phyloP scores from a whole-genome alignment of 2,113 vertebrate genomes.

The Pyxicephalus adspersus region DNA sequence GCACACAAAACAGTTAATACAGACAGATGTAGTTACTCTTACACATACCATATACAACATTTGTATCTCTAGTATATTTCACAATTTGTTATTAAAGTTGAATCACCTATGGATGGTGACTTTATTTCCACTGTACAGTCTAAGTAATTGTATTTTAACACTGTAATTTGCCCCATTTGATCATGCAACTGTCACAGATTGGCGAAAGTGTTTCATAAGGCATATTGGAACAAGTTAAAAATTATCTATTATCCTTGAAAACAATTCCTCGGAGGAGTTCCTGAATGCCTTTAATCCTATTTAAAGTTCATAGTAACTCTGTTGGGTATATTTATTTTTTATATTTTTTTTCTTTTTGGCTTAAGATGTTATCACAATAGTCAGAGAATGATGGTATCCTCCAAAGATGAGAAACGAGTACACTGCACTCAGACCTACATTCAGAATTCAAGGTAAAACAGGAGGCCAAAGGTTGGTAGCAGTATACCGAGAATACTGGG shows the following conservation, averaged over 20 bases:
- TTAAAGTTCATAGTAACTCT: constrained; percentile 72
- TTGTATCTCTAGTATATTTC: constrained; percentile 80
- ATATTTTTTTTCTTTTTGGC: constrained; percentile 72
- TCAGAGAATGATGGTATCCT: constrained; percentile 76
- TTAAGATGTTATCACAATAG: constrained; percentile 77
- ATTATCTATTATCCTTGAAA: constrained; percentile 81
- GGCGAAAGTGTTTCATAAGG: constrained; percentile 93
- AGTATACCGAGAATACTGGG: constrained; percentile 71
- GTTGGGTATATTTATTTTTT: constrained; percentile 63
- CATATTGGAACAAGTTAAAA: constrained; percentile 97
- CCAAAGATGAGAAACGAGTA: constrained; percentile 75
- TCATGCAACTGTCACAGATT: constrained; percentile 88
- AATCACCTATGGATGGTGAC: constrained; percentile 80
- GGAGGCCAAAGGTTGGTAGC: constrained; percentile 75
- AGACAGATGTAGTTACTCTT: constrained; percentile 81
- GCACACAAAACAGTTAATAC: constrained; percentile 80
- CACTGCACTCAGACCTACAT: constrained; percentile 82
- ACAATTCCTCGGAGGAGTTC: constrained; percentile 83
- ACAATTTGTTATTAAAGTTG: constrained; percentile 80
- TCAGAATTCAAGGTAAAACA: constrained; percentile 87
- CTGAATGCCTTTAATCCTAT: constrained; percentile 81
- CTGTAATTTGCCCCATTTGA: constrained; percentile 77
- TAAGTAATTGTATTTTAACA: constrained; percentile 80
- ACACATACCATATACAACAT: constrained; percentile 84
- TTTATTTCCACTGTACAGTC: constrained; percentile 79